Evolutionary conservation across 2,113 vertebrate genomes (phyloP), one percentile per base, ranked within the genome.

Genomic region (Cyprinus carpio): DNA sequence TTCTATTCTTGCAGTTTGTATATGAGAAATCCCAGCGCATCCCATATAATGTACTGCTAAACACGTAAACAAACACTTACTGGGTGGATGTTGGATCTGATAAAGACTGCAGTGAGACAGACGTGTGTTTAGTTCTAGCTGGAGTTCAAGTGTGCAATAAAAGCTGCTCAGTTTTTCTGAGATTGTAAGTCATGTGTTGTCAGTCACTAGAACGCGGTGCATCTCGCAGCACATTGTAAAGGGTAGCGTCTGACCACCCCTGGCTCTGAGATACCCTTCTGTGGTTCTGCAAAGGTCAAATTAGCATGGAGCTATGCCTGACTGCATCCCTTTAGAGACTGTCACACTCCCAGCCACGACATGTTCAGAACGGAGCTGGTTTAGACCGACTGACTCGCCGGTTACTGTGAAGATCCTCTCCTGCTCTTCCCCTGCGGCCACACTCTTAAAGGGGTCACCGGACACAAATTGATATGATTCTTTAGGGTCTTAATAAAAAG

Each of bases 241-340:
- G 89, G 75, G 89, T 90, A 90, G 80, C 72, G 83, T 25, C 72
- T 79, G 77, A 64, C 76, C 82, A 78, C 81, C 77, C 74, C 23
- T 84, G 90, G 81, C 75, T 87, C 40, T 77, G 34, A 86, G 85
- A 82, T 82, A 75, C 87, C 81, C 86, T 89, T 82, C 82, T 84
- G 51, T 62, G 37, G 51, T 85, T 87, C 81, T 71, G n/a, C 84
- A 90, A 92, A 92, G 87, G 88, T 92, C 90, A 89, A 82, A 90
- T 92, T 92, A 89, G 58, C 81, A 91, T 88, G 86, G 69, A 69
- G 88, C 81, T 87, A 75, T 71, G 58, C 54, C 76, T 84, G 71
- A 72, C 72, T 74, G 40, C 64, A 79, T 56, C 82, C 78, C 85
- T 78, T 85, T 84, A 83, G 77, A 84, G 71, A 67, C 54, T 34